A percentile compares a stretch with the other conserved stretches of the same genome.
phyloP scores from a whole-genome alignment of 2,113 vertebrate genomes.

The Castor canadensis region DNA sequence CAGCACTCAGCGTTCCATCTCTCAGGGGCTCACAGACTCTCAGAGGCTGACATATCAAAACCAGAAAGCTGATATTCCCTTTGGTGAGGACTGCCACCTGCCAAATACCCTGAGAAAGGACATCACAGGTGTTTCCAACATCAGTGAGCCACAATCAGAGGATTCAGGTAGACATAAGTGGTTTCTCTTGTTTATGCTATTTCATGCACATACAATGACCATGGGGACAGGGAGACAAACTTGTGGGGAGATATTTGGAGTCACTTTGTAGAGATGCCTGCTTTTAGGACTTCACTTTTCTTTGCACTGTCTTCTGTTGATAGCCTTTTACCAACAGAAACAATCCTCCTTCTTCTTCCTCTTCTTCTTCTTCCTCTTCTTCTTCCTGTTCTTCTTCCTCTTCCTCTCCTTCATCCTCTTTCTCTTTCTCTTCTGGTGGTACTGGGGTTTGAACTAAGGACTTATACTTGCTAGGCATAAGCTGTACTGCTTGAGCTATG shows the following conservation, averaged over 20 bases:
- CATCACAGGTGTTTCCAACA: fast-evolving
- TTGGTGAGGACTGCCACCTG: too few species aligned
- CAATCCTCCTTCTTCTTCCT: too few species aligned
- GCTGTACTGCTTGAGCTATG: too few species aligned
- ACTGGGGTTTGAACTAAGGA: too few species aligned
- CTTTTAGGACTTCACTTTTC: neutral
- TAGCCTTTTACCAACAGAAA: neutral
- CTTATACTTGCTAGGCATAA: too few species aligned
- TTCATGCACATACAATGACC: too few species aligned
- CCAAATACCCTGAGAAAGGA: too few species aligned
- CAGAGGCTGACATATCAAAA: too few species aligned
- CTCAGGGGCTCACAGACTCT: neutral
- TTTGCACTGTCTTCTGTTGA: neutral
- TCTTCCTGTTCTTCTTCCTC: too few species aligned
- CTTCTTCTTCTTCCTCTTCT: too few species aligned
- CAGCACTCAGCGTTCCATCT: neutral
- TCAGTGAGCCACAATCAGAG: neutral
- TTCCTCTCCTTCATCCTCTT: too few species aligned
- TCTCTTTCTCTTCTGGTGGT: too few species aligned
- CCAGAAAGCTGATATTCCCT: neutral
- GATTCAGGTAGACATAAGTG: neutral
- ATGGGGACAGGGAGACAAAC: neutral
- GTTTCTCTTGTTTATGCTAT: neutral
- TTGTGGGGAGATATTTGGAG: neutral
- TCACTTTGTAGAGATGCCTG: neutral